Evolutionary conservation across 2,113 vertebrate genomes (phyloP).

Genomic region (Uria aalge): DNA sequence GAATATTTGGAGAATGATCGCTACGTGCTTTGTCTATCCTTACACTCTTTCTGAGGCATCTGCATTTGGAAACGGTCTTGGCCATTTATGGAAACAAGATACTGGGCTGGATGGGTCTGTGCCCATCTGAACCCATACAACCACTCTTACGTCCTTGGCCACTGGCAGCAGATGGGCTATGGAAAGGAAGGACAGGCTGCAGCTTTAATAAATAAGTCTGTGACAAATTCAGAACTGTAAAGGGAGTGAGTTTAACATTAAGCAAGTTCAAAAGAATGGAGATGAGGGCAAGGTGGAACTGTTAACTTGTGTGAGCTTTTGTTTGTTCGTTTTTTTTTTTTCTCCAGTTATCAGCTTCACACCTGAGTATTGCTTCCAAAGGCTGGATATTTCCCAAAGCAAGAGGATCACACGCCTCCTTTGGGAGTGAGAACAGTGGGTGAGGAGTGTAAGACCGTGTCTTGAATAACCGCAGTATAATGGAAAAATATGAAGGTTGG

Average conservation of each 20-base stretch:
- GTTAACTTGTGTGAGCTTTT: neutral
- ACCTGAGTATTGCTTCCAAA: neutral
- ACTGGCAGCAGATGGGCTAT: neutral
- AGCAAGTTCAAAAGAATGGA: neutral
- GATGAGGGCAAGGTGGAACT: neutral
- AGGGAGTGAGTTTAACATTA: neutral
- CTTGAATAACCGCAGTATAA: neutral
- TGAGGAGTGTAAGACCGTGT: neutral
- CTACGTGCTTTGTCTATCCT: neutral
- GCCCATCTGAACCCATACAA: neutral
- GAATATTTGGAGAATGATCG: neutral
- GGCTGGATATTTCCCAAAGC: neutral
- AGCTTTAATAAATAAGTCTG: neutral
- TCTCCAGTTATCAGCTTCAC: neutral
- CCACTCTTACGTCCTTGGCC: neutral
- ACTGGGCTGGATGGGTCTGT: neutral
- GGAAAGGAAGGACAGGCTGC: neutral
- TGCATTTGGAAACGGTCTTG: neutral
- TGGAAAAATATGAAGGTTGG: neutral
- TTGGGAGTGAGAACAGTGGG: neutral
- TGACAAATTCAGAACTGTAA: neutral
- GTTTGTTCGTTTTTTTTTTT: neutral
- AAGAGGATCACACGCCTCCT: neutral
- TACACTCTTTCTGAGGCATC: neutral
- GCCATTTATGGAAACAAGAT: neutral